These are phyloP conservation scores for Jacana jacana DNA, from an alignment of 2,113 vertebrate genomes.

Conservation along the genomic window DNA sequence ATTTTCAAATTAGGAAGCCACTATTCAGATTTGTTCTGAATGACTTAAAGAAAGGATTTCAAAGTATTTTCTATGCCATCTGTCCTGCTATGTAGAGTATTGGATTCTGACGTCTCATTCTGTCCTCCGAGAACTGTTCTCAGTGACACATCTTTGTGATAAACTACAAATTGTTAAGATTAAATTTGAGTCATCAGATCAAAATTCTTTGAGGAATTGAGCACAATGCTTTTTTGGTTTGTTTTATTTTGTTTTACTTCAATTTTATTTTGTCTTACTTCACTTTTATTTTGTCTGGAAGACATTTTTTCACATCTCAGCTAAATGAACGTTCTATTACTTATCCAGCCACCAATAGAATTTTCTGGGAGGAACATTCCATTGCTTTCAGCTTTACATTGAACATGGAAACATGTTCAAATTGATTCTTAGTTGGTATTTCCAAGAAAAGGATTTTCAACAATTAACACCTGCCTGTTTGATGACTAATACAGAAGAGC, in stretches of 20 bases:
- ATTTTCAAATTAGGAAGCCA: background rate
- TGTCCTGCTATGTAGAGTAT: background rate
- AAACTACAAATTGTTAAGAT: background rate
- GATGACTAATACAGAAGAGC: background rate
- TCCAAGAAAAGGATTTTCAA: background rate
- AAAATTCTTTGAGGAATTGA: background rate
- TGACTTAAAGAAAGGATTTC: background rate
- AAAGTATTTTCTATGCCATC: background rate
- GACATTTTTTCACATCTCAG: background rate
- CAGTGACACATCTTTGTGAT: background rate
- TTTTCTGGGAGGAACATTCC: background rate
- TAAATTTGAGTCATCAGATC: background rate
- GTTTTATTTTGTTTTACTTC: background rate
- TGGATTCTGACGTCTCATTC: background rate
- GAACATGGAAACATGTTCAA: background rate
- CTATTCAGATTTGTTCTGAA: background rate
- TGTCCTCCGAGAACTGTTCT: background rate
- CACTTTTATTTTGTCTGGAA: background rate
- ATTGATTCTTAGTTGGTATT: background rate
- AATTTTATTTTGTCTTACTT: background rate
- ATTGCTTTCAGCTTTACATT: background rate
- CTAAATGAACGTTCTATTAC: background rate
- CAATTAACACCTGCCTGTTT: background rate
- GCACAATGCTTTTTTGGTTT: accelerated
- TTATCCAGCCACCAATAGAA: background rate